Base-by-base conservation (phyloP, 1,140 invertebrate genomes). In the Periplaneta americana region DNA sequence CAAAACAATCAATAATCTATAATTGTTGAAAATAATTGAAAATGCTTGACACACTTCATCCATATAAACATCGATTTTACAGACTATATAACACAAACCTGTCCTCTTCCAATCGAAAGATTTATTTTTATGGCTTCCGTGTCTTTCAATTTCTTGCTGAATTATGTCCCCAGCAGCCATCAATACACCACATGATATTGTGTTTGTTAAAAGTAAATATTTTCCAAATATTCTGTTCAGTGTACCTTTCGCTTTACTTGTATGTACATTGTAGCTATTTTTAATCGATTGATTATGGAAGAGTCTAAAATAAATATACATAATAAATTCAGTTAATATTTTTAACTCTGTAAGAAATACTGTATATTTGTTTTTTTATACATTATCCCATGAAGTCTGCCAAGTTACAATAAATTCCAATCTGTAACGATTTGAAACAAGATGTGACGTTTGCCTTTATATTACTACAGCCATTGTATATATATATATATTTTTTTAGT, bases 131-230 rank as follows among this genome's bases (percentile, higher is more conserved):
- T 17, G 78, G 78, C 82, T 18, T 82, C 83, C 80, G 79, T 83
- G 80, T 48, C 74, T 82, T 86, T 94, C 93, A 82, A 92, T 90
- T 85, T 91, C 90, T 85, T 94, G 93, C 78, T 93, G 91, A 33
- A 92, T 87, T 4, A 90, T 83, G 86, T 95, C 94, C 36, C 92
- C 93, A n/a, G 91, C 82, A 17, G 89, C 90, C 93, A 95, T 94
- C 82, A 94, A 90, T 4, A 91, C 82, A 0, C 93, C 93, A 39
- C 92, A 93, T n/a, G 91, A 92, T 2, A 93, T 85, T 28, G 92
- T 91, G 84, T 95, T 95, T 22, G 93, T 94, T 0, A 91, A 17
- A n/a, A 94, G 85, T 34, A 94, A 85, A 85, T 94, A 93, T 85
- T 92, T 80, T 18, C 80, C 80, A 80, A 80, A 80, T 75, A 75